These are phyloP conservation scores for Samia ricini DNA, from an alignment of 1,140 invertebrate genomes.

Conservation along the genomic window DNA sequence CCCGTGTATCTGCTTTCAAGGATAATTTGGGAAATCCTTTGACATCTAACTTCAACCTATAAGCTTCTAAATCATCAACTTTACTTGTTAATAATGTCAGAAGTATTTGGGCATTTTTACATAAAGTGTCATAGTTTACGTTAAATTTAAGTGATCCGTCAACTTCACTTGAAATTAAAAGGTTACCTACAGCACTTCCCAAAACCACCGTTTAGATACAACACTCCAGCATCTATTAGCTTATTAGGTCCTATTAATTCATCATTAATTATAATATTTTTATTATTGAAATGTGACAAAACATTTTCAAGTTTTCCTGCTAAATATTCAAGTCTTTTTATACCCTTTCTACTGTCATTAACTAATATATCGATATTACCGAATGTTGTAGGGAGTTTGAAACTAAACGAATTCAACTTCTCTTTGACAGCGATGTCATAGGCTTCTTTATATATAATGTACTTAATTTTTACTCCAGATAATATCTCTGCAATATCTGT, in stretches of 20 bases:
- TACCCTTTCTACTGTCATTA: constrained; percentile 2
- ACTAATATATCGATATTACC: constrained; percentile 6
- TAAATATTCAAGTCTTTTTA: constrained; percentile 9
- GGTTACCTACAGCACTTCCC: constrained; percentile 10
- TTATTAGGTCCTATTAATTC: not conserved
- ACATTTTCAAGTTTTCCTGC: not conserved
- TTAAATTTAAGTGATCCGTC: constrained; percentile 8
- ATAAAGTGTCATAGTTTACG: constrained; percentile 2
- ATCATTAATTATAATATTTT: not conserved
- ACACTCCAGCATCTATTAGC: constrained; percentile 5
- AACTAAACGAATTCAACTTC: not conserved
- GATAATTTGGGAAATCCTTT: constrained; percentile 14
- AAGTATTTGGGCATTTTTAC: constrained; percentile 1
- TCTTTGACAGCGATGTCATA: not conserved
- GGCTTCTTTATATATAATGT: not conserved
- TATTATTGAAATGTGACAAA: not conserved
- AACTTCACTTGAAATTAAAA: constrained; percentile 9
- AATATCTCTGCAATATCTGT: not conserved
- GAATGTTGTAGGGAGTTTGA: not conserved
- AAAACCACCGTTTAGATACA: constrained; percentile 14
- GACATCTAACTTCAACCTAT: constrained; percentile 5
- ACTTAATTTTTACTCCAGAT: not conserved
- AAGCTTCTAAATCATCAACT: constrained; percentile 9
- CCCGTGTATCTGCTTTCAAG: not conserved
- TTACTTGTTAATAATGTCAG: not conserved